phyloP scores from a whole-genome alignment of 1,140 invertebrate species.

The Plodia interpunctella region DNA sequence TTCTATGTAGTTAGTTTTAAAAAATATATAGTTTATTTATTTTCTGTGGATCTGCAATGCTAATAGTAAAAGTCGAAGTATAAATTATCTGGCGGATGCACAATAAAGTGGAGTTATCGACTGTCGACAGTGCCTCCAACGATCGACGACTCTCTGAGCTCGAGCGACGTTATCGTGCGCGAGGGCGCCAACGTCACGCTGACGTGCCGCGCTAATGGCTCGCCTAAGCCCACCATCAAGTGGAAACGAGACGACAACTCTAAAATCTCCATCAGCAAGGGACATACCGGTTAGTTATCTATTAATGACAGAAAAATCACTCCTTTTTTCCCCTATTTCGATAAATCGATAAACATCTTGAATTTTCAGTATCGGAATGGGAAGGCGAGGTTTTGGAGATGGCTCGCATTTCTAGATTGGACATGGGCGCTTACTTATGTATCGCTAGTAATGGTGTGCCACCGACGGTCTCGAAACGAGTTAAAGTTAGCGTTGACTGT shows the following conservation, averaged over 20 bases:
- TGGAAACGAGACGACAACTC: constrained; percentile 93
- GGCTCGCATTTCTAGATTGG: constrained; percentile 88
- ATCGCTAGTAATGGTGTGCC: constrained; percentile 89
- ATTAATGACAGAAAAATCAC: constrained; percentile 32
- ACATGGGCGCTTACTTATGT: constrained; percentile 94
- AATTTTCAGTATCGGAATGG: constrained; percentile 84
- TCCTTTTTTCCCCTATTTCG: constrained; percentile 11
- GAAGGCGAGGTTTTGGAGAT: constrained; percentile 91
- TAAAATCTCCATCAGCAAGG: constrained; percentile 90
- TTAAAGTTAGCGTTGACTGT: constrained; percentile 96
- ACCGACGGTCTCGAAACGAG: constrained; percentile 90
- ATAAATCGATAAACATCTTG: constrained; percentile 19
- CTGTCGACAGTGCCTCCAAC: constrained; percentile 89
- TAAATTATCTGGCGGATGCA: not conserved
- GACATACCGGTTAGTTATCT: constrained; percentile 81
- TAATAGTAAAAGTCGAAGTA: too few relatives aligned
- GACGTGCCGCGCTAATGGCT: constrained; percentile 92
- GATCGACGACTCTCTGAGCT: constrained; percentile 92
- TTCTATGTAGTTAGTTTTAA: too few relatives aligned
- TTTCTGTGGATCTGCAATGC: too few relatives aligned
- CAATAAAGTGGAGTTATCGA: constrained; percentile 22
- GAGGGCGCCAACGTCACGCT: constrained; percentile 93
- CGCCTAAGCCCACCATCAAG: constrained; percentile 90
- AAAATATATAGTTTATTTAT: too few relatives aligned
- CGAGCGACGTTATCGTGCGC: constrained; percentile 92